Evolutionary conservation across 2,113 vertebrate species (phyloP).

Genomic region (Limanda limanda): DNA sequence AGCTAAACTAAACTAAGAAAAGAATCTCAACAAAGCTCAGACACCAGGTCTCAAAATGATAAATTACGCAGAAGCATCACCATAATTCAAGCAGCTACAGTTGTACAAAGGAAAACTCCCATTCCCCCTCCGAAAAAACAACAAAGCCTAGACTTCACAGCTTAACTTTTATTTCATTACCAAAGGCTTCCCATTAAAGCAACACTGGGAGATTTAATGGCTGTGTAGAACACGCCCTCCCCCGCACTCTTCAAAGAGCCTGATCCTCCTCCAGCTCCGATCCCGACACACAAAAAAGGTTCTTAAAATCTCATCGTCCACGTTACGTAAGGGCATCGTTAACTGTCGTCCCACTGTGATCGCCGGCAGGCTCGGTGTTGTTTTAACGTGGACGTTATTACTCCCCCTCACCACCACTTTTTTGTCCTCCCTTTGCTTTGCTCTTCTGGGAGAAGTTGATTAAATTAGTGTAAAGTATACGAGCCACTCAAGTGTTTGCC

Average conservation of each 20-base stretch:
- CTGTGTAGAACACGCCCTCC: slow-evolving; percentile 29
- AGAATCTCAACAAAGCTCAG: neutral
- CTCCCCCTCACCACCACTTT: slow-evolving; percentile 23
- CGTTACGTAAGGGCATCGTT: slow-evolving; percentile 67
- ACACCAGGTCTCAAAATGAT: neutral
- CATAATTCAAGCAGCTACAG: too few relatives aligned
- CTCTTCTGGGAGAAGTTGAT: slow-evolving; percentile 64
- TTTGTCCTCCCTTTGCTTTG: slow-evolving; percentile 9
- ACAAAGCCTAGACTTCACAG: slow-evolving; percentile 39
- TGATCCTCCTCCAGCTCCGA: slow-evolving; percentile 28
- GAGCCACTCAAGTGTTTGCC: slow-evolving; percentile 59
- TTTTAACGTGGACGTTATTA: slow-evolving; percentile 76
- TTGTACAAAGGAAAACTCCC: slow-evolving; percentile 8
- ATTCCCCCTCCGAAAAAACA: slow-evolving; percentile 14
- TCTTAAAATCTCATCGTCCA: slow-evolving; percentile 43
- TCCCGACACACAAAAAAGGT: slow-evolving; percentile 32
- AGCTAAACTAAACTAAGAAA: neutral
- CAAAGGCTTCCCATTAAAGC: slow-evolving; percentile 57
- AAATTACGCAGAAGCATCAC: neutral
- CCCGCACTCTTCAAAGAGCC: slow-evolving; percentile 50
- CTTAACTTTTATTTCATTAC: slow-evolving; percentile 60
- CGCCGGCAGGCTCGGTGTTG: slow-evolving; percentile 65
- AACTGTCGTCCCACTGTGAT: slow-evolving; percentile 50
- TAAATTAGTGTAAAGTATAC: slow-evolving; percentile 65
- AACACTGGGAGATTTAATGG: slow-evolving; percentile 49